phyloP scores from a whole-genome alignment of 2,113 vertebrate genomes.

The Megaleporinus macrocephalus region DNA sequence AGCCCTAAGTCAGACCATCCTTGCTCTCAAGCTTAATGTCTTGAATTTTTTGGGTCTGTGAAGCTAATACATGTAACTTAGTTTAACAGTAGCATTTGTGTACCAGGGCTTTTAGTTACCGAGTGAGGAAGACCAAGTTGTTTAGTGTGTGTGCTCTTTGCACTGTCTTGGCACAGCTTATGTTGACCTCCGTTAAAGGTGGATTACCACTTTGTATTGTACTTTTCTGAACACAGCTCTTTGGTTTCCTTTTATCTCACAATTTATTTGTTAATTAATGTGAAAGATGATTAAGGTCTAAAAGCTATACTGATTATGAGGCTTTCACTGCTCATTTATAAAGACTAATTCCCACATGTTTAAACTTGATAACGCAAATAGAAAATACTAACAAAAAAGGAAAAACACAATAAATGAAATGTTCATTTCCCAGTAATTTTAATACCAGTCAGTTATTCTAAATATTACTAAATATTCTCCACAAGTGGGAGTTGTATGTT shows the following conservation, averaged over 20 bases:
- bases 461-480: no score
- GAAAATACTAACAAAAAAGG: no score
- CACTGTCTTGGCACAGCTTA: background rate
- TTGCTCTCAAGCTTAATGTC: background rate
- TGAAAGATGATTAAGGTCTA: background rate
- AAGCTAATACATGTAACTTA: background rate
- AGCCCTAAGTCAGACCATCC: no score
- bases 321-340: no score
- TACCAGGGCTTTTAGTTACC: background rate
- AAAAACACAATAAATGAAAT: no score
- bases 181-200: background rate
- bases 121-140: background rate
- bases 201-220: background rate
- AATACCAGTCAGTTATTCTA: no score
- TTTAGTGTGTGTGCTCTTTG: background rate
- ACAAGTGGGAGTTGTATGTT: no score
- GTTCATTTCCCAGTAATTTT: no score
- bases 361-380: no score
- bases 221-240: background rate
- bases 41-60: background rate
- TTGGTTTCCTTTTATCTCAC: background rate
- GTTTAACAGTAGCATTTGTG: background rate
- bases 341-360: no score
- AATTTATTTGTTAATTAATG: background rate
- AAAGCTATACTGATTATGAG: no score